These are phyloP conservation scores for Agrotis puta DNA, from an alignment of 2,888 invertebrate genomes.

Conservation along the genomic window DNA sequence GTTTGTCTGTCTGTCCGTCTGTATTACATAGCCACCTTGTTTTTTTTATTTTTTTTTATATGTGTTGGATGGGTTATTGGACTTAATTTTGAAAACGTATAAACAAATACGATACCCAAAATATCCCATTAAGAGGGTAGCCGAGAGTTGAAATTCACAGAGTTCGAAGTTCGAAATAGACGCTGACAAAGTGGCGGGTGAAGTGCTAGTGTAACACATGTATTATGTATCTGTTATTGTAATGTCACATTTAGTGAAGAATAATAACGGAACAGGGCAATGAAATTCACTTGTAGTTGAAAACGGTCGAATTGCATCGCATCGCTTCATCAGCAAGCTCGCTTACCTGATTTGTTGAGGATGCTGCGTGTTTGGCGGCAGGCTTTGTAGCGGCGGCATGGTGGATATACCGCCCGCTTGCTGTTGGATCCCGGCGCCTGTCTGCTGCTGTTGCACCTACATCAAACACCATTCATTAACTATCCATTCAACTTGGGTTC, in stretches of 20 bases:
- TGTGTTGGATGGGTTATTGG: too few species aligned
- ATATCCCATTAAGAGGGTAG: too few species aligned
- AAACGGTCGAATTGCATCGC: too few species aligned
- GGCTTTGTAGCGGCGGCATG: slow-evolving; percentile 94
- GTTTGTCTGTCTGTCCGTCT: too few species aligned
- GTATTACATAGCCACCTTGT: too few species aligned
- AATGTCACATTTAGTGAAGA: background rate
- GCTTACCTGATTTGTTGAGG: slow-evolving; percentile 90
- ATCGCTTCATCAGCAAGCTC: slow-evolving; percentile 11
- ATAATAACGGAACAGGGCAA: background rate
- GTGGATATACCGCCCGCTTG: slow-evolving; percentile 92
- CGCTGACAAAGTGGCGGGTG: too few species aligned
- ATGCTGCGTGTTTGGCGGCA: slow-evolving; percentile 91
- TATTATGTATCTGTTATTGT: slow-evolving; percentile 2
- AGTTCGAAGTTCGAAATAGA: too few species aligned
- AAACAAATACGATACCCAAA: too few species aligned
- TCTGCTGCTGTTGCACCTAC: slow-evolving; percentile 82
- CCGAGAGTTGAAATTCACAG: too few species aligned
- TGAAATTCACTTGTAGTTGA: too few species aligned
- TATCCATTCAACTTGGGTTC: background rate
- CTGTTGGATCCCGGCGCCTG: slow-evolving; percentile 79
- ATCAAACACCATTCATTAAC: slow-evolving; percentile 9
- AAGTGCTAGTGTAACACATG: background rate
- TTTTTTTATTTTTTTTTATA: too few species aligned
- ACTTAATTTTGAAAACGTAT: too few species aligned